phyloP scores from a whole-genome alignment of 2,113 vertebrate species.

The Malaclemys terrapin region DNA sequence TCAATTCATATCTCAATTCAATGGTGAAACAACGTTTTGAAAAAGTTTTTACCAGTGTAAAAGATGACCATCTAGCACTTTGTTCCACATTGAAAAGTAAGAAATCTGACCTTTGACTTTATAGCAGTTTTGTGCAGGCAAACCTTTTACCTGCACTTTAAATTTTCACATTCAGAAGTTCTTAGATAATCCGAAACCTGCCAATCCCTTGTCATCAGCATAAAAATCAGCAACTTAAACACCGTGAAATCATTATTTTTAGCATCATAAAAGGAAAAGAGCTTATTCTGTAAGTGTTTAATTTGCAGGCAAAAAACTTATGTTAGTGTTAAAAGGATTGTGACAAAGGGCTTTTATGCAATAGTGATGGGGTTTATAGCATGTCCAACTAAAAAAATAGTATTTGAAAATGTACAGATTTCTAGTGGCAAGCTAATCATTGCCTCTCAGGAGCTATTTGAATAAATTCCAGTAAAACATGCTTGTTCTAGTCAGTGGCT shows the following conservation, averaged over 20 bases:
- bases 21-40: neutral
- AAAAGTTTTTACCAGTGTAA: conserved; percentile 24
- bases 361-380: neutral
- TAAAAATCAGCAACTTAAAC: neutral
- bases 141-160: neutral
- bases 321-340: neutral
- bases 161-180: neutral
- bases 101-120: conserved; percentile 5
- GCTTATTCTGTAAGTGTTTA: neutral
- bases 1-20: neutral
- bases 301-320: neutral
- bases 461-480: neutral
- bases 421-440: neutral
- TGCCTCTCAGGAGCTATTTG: neutral
- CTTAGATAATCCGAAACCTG: neutral
- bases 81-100: neutral
- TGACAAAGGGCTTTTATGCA: neutral
- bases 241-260: conserved; percentile 2
- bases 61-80: neutral
- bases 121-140: neutral
- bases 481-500: neutral
- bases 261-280: neutral
- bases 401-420: neutral
- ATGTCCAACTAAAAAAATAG: neutral
- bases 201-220: neutral